Base-by-base conservation (phyloP, 2,888 invertebrate genomes). In the Scaptomyza flava region DNA sequence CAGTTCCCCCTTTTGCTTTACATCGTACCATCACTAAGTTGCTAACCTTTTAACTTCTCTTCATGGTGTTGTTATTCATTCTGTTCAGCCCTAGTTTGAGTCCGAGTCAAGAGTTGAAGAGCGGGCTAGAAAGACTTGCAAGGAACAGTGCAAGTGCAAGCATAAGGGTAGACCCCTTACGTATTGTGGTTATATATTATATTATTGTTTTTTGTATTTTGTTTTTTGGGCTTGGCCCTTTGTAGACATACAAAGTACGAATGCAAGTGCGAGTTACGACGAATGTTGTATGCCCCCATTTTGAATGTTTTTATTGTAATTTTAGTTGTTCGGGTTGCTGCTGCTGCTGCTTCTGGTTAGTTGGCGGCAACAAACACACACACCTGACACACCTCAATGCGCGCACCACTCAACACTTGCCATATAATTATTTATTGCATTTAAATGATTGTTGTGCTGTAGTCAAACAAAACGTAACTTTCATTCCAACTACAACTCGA, bases 401-500 rank as follows among this genome's bases (percentile, higher is more conserved):
- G 72, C 82, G 85, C 79, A 85, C 85, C 85, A 87, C 87, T 87
- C 82, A 88, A 82, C 83, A 84, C 86, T 86, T 87, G 86, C 74
- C 69, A 76, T 88, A 87, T 87, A 87, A 87, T 87, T 87, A 87
- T 89, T 87, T 87, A 87, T 87, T 88, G 89, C 87, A 89, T 89
- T 87, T 86, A 87, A 87, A 89, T 89, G 82, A 85, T 89, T 89
- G 80, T 89, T 77, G 72, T 65, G 61, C 58, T 74, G 74, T 23
- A 64, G 67, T 34, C 66, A 63, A 67, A 74, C 68, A 79, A 81
- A 85, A 86, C 11, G 62, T 63, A 63, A 62, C 83, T 81, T 85
- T 85, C 80, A 68, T 66, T 68, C 52, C 3, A 57, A 46, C 41
- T 36, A 48, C 36, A 38, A 38, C 57, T 63, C 53, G 34, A 50